Base-by-base conservation (phyloP, 2,888 invertebrate species). In the Liodrosophila aerea region DNA sequence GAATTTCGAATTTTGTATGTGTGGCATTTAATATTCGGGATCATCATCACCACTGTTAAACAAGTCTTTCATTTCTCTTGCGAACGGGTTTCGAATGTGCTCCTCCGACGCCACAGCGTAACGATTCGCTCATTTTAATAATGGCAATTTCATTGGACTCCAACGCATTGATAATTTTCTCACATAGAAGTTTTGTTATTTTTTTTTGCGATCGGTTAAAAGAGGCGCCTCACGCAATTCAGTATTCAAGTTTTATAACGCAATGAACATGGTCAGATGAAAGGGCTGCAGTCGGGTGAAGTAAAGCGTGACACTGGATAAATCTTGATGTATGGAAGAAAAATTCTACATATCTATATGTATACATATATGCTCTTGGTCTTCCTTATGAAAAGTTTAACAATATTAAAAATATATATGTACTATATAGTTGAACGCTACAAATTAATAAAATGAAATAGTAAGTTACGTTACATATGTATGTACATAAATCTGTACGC, bases 131-230 rank as follows among this genome's bases (percentile, higher is more conserved):
- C 62, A 63, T 66, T 67, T 82, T 82, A 80, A 82, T 82, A 69
- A 76, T 80, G 75, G 74, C 83, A 76, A 83, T 81, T 86, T 86
- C 53, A 78, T 76, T 81, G 60, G 76, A 87, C 85, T 87, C 85
- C 85, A 83, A 87, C 87, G 87, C 87, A 87, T 75, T 85, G 85
- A 78, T 85, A 83, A 86, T 86, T 85, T 87, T 85, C 86, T 85
- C 87, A 87, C 87, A 87, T 87, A 76, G 75, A 77, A 80, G 68
- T 73, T 59, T 61, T n/a, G n/a, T n/a, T 29, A 64, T 59, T 72
- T 73, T 75, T 64, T 50, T 68, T 74, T 22, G 2, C 5, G 22
- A 83, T 75, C 76, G 70, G 64, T 65, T 76, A 64, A 85, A 76
- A 78, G 76, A 85, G 87, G 87, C 87, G 87, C 87, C 87, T 76